Evolutionary conservation across 2,888 invertebrate genomes (phyloP).

Genomic region (Spialia ferax): DNA sequence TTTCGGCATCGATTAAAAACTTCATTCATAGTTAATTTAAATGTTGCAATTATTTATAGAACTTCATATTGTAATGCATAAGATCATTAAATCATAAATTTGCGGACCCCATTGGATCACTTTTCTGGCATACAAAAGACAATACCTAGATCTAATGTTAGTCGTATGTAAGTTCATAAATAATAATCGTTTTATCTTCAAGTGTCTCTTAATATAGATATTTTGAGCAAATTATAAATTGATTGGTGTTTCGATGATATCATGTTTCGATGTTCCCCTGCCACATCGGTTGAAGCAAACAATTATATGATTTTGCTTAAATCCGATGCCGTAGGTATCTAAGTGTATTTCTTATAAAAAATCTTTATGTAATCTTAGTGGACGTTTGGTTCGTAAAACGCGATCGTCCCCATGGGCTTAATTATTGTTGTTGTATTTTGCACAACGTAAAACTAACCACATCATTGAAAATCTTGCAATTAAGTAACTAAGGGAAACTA

Average conservation of each 20-base stretch:
- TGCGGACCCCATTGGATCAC: constrained; percentile 75
- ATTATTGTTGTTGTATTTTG: constrained; percentile 46
- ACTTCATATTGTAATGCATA: constrained; percentile 54
- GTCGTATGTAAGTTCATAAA: constrained; percentile 82
- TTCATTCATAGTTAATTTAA: constrained; percentile 64
- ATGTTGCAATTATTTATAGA: constrained; percentile 71
- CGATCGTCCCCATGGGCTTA: constrained; percentile 44
- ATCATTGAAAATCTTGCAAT: constrained; percentile 40
- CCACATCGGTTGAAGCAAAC: constrained; percentile 11
- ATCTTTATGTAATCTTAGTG: constrained; percentile 17
- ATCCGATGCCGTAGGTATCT: constrained; percentile 16
- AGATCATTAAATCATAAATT: constrained; percentile 58
- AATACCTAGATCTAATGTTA: constrained; percentile 87
- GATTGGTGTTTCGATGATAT: constrained; percentile 71
- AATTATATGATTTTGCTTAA: neutral
- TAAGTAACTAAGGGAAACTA: neutral
- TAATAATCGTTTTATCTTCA: constrained; percentile 84
- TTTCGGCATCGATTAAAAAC: constrained; percentile 50
- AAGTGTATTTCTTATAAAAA: constrained; percentile 33
- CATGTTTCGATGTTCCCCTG: constrained; percentile 60
- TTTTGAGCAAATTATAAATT: constrained; percentile 74
- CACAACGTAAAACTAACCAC: constrained; percentile 39
- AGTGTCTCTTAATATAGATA: constrained; percentile 83
- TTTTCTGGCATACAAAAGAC: constrained; percentile 86
- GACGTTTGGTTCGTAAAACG: constrained; percentile 43